These are phyloP conservation scores for Teleiodes luculella DNA, from an alignment of 2,888 invertebrate species.

Conservation along the genomic window DNA sequence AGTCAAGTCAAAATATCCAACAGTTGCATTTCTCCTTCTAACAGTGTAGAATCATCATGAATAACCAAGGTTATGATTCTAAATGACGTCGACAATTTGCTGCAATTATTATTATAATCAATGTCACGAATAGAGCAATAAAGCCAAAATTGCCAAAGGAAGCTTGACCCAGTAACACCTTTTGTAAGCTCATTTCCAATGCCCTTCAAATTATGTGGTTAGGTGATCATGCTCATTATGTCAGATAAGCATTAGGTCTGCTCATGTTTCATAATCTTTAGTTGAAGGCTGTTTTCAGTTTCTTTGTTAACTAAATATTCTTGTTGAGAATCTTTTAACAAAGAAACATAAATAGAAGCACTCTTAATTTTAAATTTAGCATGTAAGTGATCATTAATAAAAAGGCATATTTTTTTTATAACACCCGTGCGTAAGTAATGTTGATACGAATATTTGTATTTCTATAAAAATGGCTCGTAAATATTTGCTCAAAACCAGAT, in stretches of 20 bases:
- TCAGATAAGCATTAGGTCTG: neutral
- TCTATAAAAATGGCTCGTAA: too few relatives aligned
- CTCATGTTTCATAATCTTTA: neutral
- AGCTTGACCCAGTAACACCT: slow-evolving; percentile 14
- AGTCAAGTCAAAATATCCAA: neutral
- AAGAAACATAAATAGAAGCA: too few relatives aligned
- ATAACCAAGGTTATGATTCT: neutral
- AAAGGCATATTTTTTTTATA: too few relatives aligned
- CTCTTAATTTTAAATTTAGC: too few relatives aligned
- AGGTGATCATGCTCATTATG: slow-evolving; percentile 2
- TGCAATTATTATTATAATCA: neutral
- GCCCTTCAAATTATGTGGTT: slow-evolving; percentile 7
- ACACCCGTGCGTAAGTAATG: too few relatives aligned
- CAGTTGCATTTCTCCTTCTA: neutral
- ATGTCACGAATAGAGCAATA: slow-evolving; percentile 7
- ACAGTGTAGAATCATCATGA: neutral
- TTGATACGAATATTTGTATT: too few relatives aligned
- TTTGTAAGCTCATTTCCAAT: slow-evolving; percentile 1
- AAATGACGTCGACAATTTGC: neutral
- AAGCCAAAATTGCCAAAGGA: slow-evolving; percentile 7
- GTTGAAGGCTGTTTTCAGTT: neutral
- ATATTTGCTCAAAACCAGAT: too few relatives aligned
- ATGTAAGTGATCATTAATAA: too few relatives aligned
- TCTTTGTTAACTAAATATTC: too few relatives aligned
- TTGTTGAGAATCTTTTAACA: too few relatives aligned